Evolutionary conservation across 2,113 vertebrate species (phyloP), one percentile per base, ranked within the genome.

Genomic region (Colaptes auratus): DNA sequence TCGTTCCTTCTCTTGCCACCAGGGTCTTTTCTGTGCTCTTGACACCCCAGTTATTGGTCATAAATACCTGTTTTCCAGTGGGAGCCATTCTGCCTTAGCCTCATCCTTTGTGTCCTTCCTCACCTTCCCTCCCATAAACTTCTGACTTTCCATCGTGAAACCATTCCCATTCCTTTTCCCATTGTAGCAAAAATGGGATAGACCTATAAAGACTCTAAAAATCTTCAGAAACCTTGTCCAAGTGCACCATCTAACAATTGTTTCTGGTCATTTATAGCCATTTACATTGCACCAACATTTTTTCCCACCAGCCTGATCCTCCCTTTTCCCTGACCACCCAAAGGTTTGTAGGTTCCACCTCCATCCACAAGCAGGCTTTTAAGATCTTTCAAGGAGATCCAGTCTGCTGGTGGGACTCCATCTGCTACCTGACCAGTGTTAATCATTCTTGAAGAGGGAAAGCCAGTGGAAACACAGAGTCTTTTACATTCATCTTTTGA

Each of bases 1-100:
- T 46, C 82, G 67, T 85, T 79, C 78, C 67, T 85, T 15, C 39
- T 80, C 81, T 76, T 92, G 23, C 74, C 78, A 36, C 55, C 91
- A 67, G 78, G 69, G 84, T 66, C 46, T 80, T 91, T 50, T 16
- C 33, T 30, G 25, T 69, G 82, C 78, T 83, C 69, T 75, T 60
- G 69, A 61, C 71, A 42, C 64, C 75, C 75, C 24, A 7, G 23
- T 79, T 84, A 64, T 63, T 88, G 59, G 73, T 69, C 60, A 50
- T 24, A 56, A 77, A 65, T 70, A 48, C 3, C 86, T 93, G 48
- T 66, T 86, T 60, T 74, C 82, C 82, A 42, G 0, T 23, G 56
- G 73, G 72, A 86, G 33, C 88, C 76, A 0, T 59, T 74, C 82
- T 73, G 75, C 79, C 76, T 69, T 18, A 31, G 6, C 52, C 1